Evolutionary conservation across 2,888 invertebrate species (phyloP), one percentile per base, ranked within the genome.

Genomic region (Phyllotreta striolata): DNA sequence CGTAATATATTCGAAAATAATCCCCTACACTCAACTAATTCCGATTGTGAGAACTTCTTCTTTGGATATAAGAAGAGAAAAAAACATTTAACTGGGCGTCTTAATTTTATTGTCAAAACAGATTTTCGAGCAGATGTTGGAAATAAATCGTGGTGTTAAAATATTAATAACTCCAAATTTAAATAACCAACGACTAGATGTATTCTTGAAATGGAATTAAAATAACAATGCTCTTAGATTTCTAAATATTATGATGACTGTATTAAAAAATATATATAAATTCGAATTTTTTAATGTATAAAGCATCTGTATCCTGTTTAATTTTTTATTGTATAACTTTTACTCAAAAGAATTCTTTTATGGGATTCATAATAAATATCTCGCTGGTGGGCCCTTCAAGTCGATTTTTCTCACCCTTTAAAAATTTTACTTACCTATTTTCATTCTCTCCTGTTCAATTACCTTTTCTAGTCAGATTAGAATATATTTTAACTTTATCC

Each of bases 141-240:
- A 24, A 47, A 69, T 70, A 70, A 68, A 70, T 70, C 52, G 46
- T 55, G 59, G 63, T 59, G 68, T 70, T 70, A 68, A 70, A 68
- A 70, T 66, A 68, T 70, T 63, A 68, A 63, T 65, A 70, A 66
- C 14, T 34, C 51, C 14, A 44, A 44, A 64, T 63, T 59, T 55
- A 44, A 60, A 66, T 64, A 64, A 55, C 64, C 66, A 37, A 9
- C 64, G 66, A 49, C 3, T 47, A 9, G 14, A 8, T n/a, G 24
- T 47, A 47, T 47, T 24, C 13, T 47, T 8, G 6, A 47, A 14
- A 14, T 24, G 24, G 34, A 14, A 47, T 47, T 14, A 47, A 47
- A 14, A 44, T 44, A 4, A 44, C 12, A 44, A 44, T 44, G 44
- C 12, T 7, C 1, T 6, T 44, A n/a, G 44, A n/a, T 44, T 44